Base-by-base conservation (phyloP, 2,797 vertebrate species). In the Ctenopoma multispine region DNA sequence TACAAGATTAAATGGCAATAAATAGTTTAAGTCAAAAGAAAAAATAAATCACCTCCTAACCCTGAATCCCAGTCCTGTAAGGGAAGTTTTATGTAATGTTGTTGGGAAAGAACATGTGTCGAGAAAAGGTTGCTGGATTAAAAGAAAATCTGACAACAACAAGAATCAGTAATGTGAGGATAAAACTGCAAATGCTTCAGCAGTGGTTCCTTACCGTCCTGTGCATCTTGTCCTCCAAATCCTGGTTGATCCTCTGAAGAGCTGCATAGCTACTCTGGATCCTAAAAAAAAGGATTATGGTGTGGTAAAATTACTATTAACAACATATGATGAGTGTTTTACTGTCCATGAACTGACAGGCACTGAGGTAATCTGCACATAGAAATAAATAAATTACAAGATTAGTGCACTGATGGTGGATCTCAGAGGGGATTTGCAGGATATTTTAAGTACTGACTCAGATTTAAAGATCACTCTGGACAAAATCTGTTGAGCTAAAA, bases 191-290 rank as follows among this genome's bases (percentile, higher is more conserved):
- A 36, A 36, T 36, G 34, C 13, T 40, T 40, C 5, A 13, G 38
- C 38, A 40, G 11, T 11, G 11, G 36, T 38, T 46, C 89, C 95
- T 96, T 91, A 98, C 98, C 95, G 96, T 96, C 82, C 94, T 92
- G 85, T 96, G 96, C 80, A 98, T 95, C 90, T 98, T 98, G 82
- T 98, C 96, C 85, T 99, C 96, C 92, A 98, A 92, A 89, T 98
- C 97, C 90, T 97, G 96, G 90, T 99, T 98, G 95, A 98, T 96
- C 91, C 96, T 96, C 93, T 99, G 97, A 82, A 98, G 94, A 36
- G 96, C 95, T 88, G 96, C 90, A 90, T 99, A 98, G 90, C 97
- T 96, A 87, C 93, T 99, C 92, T 99, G 97, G 89, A 98, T 98
- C 94, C 98, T 99, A 84, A 75, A 92, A 86, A 18, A 48, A 9